Percentiles rank a stretch among this genome's conserved stretches.
phyloP scores from a whole-genome alignment of 1,140 invertebrate genomes.

The Heliconius hewitsoni region DNA sequence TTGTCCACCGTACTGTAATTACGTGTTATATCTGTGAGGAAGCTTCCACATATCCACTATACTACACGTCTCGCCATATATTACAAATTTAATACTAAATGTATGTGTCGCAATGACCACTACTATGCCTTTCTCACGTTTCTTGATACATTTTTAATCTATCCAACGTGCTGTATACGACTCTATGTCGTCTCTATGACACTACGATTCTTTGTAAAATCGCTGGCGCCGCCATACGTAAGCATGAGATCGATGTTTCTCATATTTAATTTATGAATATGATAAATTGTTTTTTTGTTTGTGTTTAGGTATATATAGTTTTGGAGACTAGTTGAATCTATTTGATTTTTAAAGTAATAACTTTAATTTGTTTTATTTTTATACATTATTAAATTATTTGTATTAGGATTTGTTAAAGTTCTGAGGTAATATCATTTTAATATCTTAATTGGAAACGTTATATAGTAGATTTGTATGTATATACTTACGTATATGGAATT shows the following conservation, averaged over 20 bases:
- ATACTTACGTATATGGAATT: background rate
- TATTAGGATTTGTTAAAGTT: background rate
- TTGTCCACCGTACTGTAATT: background rate
- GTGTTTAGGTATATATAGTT: no score
- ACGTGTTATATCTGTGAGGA: constrained; percentile 60
- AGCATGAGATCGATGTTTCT: background rate
- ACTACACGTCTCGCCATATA: background rate
- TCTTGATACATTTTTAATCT: constrained; percentile 19
- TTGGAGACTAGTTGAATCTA: background rate
- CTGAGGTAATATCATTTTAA: no score
- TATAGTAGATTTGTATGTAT: background rate
- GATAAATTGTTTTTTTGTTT: background rate
- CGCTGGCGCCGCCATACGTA: background rate
- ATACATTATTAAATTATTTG: background rate
- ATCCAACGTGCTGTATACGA: background rate
- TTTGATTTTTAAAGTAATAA: background rate
- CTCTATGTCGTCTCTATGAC: background rate
- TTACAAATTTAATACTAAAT: constrained; percentile 13
- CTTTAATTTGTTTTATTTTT: background rate
- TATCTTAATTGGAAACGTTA: background rate
- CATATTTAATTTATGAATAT: background rate
- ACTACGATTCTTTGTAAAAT: background rate
- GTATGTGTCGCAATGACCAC: constrained; percentile 14
- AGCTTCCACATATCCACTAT: constrained; percentile 25
- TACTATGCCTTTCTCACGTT: constrained; percentile 13